Evolutionary conservation across 2,797 vertebrate species (phyloP), one percentile per base, ranked within the genome.

Genomic region (Nyctalus aviator): DNA sequence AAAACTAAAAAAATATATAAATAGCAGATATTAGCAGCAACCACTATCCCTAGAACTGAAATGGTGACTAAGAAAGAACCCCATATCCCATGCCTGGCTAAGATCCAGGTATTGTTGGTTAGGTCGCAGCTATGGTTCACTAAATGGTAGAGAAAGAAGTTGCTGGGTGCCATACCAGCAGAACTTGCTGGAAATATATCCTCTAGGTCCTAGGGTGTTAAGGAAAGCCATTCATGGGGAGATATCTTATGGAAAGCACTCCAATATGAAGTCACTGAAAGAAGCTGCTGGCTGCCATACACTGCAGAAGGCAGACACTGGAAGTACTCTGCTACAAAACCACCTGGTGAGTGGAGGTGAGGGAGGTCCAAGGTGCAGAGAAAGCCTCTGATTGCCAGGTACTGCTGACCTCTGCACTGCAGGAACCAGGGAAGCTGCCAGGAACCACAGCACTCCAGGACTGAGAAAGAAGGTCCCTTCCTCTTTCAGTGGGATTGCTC

Each of bases 1-100:
- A 79, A 37, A 89, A 92, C 18, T 69, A 73, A 69, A 84, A 84
- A 32, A 87, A 79, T 46, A 85, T 35, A 79, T 15, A 87, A 57
- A 57, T 2, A 84, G 17, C 10, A 91, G 21, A 13, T 41, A n/a
- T 18, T 48, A 93, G 37, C 23, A 41, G 13, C 18, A 82, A n/a
- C 9, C 18, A 71, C 50, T 66, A 44, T 9, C 27, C 44, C 8
- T 8, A 93, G 25, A 25, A 90, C 48, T 77, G 57, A 90, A 84
- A 84, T 0, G 69, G 15, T 21, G n/a, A 55, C 11, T 21, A n/a
- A 41, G 69, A 83, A 72, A 73, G 13, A 59, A 73, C 13, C 18
- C 15, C 10, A 72, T 10, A 62, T 35, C 57, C 62, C 27, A 46
- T 27, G 15, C 27, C 21, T 41, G 21, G 35, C 73, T 71, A 66